A percentile compares a stretch with the other conserved stretches of the same genome.
phyloP scores from a whole-genome alignment of 1,140 invertebrate genomes.

The Galendromus occidentalis region DNA sequence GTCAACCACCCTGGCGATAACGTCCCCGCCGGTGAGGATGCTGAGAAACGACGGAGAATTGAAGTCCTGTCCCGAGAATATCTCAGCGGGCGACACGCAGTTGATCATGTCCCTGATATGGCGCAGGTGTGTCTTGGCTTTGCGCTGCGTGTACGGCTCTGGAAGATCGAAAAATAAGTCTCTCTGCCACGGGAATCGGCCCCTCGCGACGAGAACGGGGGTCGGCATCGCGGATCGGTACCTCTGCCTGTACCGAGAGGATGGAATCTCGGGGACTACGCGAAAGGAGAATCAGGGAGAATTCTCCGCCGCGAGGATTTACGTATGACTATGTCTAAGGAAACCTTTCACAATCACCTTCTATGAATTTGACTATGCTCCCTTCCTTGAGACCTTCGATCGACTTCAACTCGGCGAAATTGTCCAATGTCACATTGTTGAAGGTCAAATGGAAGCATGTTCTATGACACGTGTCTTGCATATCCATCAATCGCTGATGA shows the following conservation, averaged over 20 bases:
- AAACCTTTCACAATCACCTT: slow-evolving; percentile 29
- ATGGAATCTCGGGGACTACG: too few species aligned
- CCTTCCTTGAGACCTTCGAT: slow-evolving; percentile 87
- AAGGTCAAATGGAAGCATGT: slow-evolving; percentile 94
- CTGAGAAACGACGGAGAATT: slow-evolving; percentile 87
- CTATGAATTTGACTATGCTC: slow-evolving; percentile 63
- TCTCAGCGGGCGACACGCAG: slow-evolving; percentile 73
- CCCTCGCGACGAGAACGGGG: too few species aligned
- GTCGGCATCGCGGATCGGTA: too few species aligned
- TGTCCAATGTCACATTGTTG: slow-evolving; percentile 78
- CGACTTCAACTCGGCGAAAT: slow-evolving; percentile 91
- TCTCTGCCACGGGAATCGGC: too few species aligned
- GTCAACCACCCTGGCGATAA: slow-evolving; percentile 27
- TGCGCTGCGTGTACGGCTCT: slow-evolving; percentile 92
- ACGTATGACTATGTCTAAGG: too few species aligned
- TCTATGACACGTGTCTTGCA: slow-evolving; percentile 89
- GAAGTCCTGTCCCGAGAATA: slow-evolving; percentile 84
- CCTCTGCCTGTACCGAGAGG: too few species aligned
- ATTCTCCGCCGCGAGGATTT: too few species aligned
- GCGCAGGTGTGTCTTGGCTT: slow-evolving; percentile 87
- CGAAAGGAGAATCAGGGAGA: too few species aligned
- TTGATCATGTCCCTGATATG: slow-evolving; percentile 89
- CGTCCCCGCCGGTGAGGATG: slow-evolving; percentile 74
- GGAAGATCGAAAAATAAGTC: slow-evolving; percentile 7
- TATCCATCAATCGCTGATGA: slow-evolving; percentile 88